phyloP scores from a whole-genome alignment of 2,888 invertebrate genomes.

The Trichopria drosophilae region DNA sequence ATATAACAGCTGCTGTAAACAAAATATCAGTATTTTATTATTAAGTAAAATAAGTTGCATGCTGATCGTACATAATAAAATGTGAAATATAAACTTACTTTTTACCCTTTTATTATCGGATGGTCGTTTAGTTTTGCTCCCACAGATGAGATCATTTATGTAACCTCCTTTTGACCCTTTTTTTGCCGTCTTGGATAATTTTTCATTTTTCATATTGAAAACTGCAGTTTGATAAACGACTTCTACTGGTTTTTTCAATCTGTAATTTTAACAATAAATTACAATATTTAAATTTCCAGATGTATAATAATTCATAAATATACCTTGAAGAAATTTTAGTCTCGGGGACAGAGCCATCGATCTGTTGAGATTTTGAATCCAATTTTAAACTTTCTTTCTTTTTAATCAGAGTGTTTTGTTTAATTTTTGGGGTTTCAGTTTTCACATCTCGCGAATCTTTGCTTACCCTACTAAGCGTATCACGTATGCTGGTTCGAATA shows the following conservation, averaged over 20 bases:
- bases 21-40: not conserved
- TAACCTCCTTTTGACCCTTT: conserved; percentile 45
- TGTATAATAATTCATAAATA: conserved; percentile 2
- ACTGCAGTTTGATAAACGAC: conserved; percentile 51
- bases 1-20: conserved; percentile 25
- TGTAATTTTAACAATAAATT: conserved; percentile 26
- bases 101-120: conserved; percentile 31
- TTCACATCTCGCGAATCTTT: too few relatives aligned
- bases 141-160: conserved; percentile 48
- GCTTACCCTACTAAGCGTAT: too few relatives aligned
- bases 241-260: conserved; percentile 46
- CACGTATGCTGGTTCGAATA: too few relatives aligned
- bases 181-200: conserved; percentile 41
- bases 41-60: conserved; percentile 20
- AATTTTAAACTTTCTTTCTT: too few relatives aligned
- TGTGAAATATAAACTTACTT: conserved; percentile 13
- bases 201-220: conserved; percentile 51
- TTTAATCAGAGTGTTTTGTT: too few relatives aligned
- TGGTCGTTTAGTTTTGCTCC: conserved; percentile 41
- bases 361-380: too few relatives aligned
- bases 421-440: too few relatives aligned
- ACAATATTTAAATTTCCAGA: too few relatives aligned
- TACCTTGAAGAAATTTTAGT: conserved; percentile 16
- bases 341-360: conserved; percentile 11
- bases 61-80: conserved; percentile 12